Percentiles rank a stretch among this genome's conserved stretches.
Evolutionary conservation across 1,140 invertebrate genomes (phyloP).

Genomic region (Phenacoccus solenopsis): DNA sequence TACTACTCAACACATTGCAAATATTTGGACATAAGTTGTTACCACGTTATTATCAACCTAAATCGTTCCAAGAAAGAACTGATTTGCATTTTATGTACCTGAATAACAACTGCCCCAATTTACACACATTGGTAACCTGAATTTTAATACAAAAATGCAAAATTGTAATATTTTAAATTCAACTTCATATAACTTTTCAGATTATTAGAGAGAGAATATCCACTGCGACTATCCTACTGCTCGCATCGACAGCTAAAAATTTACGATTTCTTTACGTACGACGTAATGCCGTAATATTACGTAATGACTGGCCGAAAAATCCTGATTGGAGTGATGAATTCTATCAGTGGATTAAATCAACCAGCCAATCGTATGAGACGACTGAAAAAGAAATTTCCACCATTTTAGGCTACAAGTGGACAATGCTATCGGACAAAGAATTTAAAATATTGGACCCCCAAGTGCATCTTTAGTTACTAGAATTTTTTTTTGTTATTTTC

Average conservation of each 20-base stretch:
- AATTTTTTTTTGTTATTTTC: not conserved
- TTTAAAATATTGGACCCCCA: conserved; percentile 37
- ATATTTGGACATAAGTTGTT: conserved; percentile 49
- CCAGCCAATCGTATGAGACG: conserved; percentile 46
- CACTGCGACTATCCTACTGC: conserved; percentile 60
- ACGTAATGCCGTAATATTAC: conserved; percentile 54
- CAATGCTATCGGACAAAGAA: conserved; percentile 56
- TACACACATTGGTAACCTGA: conserved; percentile 46
- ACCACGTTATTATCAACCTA: conserved; percentile 43
- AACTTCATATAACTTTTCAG: conserved; percentile 34
- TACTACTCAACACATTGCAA: conserved; percentile 42
- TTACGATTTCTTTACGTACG: conserved; percentile 53
- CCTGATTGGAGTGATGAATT: conserved; percentile 54
- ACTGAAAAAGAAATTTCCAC: conserved; percentile 54
- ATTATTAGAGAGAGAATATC: conserved; percentile 65
- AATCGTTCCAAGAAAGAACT: conserved; percentile 48
- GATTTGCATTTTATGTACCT: conserved; percentile 49
- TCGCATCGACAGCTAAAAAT: conserved; percentile 52
- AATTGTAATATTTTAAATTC: not conserved
- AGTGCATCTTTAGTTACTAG: not conserved
- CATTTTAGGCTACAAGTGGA: conserved; percentile 54
- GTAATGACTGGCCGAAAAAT: conserved; percentile 53
- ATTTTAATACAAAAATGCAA: not conserved
- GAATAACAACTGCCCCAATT: conserved; percentile 43
- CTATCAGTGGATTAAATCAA: conserved; percentile 48